phyloP scores from a whole-genome alignment of 2,113 vertebrate species.

The Chloropsis hardwickii region DNA sequence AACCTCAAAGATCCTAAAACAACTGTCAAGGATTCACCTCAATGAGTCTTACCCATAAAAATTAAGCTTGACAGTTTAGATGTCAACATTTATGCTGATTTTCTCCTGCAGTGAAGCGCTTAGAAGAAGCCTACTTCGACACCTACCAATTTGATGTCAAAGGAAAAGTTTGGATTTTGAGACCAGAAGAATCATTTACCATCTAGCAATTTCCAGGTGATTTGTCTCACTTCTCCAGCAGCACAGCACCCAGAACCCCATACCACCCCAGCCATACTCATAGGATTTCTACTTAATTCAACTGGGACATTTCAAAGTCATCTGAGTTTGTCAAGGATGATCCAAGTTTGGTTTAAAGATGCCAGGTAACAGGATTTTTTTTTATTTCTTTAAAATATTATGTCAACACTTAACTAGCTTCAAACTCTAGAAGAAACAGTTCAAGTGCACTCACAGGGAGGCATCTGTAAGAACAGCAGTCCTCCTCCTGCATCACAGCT shows the following conservation, averaged over 20 bases:
- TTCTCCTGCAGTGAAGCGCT: background rate
- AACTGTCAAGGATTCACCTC: background rate
- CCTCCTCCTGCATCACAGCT: background rate
- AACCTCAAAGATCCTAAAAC: background rate
- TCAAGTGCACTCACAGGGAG: background rate
- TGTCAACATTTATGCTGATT: background rate
- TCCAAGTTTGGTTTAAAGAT: background rate
- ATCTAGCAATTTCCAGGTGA: background rate
- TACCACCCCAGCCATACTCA: background rate
- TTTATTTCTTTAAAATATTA: background rate
- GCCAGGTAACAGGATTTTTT: background rate
- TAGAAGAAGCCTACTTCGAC: background rate
- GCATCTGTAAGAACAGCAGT: background rate
- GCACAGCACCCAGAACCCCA: background rate
- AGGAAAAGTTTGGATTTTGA: background rate
- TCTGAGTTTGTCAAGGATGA: background rate
- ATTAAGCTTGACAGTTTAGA: background rate
- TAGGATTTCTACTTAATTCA: background rate
- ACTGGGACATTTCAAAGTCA: background rate
- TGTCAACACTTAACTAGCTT: background rate
- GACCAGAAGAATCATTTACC: background rate
- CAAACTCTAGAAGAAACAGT: background rate
- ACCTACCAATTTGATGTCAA: background rate
- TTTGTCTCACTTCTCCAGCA: background rate
- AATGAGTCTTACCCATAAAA: background rate